A percentile compares a stretch with the other conserved stretches of the same genome.
These are phyloP conservation scores for Esox lucius DNA, from an alignment of 2,797 vertebrate genomes.

Conservation along the genomic window DNA sequence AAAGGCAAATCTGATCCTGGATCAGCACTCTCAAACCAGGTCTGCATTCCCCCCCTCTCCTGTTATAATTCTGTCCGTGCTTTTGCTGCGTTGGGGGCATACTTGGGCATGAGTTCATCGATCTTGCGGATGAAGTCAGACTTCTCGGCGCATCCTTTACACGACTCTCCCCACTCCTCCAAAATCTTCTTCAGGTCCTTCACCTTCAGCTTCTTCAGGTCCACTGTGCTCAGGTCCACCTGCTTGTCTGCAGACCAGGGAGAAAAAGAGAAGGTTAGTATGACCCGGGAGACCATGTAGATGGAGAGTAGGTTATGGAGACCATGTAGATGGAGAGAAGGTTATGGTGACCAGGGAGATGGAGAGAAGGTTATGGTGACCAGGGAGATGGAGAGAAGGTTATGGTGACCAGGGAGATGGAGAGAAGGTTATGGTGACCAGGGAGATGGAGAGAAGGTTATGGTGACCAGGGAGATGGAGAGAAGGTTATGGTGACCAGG, in stretches of 20 bases:
- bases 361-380: no score
- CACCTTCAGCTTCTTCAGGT: constrained; percentile 93
- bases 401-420: no score
- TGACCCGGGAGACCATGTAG: background rate
- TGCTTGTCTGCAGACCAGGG: constrained; percentile 82
- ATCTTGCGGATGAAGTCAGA: constrained; percentile 96
- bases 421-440: no score
- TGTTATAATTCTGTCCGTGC: constrained; percentile 87
- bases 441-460: no score
- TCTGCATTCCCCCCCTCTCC: constrained; percentile 26
- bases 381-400: no score
- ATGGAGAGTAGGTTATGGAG: no score
- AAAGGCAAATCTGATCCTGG: background rate
- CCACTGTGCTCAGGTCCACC: constrained; percentile 90
- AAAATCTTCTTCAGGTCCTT: constrained; percentile 96
- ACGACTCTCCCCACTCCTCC: constrained; percentile 94
- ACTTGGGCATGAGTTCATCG: constrained; percentile 95
- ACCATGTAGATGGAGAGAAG: no score
- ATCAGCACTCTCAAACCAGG: constrained; percentile 13
- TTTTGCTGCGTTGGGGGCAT: constrained; percentile 87
- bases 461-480: no score
- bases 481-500: no score
- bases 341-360: no score
- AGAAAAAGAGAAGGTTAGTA: background rate
- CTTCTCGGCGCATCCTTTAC: constrained; percentile 96